Evolutionary conservation across 2,888 invertebrate genomes (phyloP).

Genomic region (Melieria omissa): DNA sequence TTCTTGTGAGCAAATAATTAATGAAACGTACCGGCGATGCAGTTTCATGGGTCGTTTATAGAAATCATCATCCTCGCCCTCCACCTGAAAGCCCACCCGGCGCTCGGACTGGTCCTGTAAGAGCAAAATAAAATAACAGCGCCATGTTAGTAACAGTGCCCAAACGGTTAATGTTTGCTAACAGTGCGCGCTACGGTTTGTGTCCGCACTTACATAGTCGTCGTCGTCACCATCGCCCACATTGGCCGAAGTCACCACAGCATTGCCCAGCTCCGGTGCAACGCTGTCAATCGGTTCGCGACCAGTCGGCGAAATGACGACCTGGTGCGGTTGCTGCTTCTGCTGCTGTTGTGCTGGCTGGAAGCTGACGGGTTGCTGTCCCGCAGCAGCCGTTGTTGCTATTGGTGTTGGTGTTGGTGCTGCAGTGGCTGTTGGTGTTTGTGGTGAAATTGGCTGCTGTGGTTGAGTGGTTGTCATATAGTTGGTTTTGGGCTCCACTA

Average conservation of each 20-base stretch:
- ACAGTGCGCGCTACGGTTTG: conserved; percentile 11
- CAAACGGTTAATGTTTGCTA: neutral
- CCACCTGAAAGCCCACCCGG: conserved; percentile 75
- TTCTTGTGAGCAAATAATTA: neutral
- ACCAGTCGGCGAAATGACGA: conserved; percentile 37
- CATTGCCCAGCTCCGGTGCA: conserved; percentile 51
- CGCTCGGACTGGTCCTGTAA: conserved; percentile 69
- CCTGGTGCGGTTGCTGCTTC: conserved; percentile 24
- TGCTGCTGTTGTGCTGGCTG: conserved; percentile 8
- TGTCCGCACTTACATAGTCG: conserved; percentile 70
- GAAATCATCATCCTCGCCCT: conserved; percentile 65
- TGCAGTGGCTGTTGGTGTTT: conserved; percentile 40
- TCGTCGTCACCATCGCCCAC: conserved; percentile 75
- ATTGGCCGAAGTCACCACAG: conserved; percentile 46
- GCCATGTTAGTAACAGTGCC: conserved; percentile 19
- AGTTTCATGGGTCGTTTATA: conserved; percentile 66
- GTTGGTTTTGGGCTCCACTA: conserved; percentile 53
- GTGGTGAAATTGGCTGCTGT: conserved; percentile 47
- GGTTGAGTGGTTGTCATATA: conserved; percentile 35
- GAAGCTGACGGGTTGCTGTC: conserved; percentile 14
- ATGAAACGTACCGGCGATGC: conserved; percentile 61
- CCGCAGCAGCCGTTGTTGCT: conserved; percentile 14
- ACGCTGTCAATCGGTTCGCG: conserved; percentile 38
- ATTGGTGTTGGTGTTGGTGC: conserved; percentile 40
- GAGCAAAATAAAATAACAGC: neutral